A percentile compares a stretch with the other conserved stretches of the same genome.
Conservation (phyloP, 1,140 invertebrate species). For the Phymastichus coffea region DNA sequence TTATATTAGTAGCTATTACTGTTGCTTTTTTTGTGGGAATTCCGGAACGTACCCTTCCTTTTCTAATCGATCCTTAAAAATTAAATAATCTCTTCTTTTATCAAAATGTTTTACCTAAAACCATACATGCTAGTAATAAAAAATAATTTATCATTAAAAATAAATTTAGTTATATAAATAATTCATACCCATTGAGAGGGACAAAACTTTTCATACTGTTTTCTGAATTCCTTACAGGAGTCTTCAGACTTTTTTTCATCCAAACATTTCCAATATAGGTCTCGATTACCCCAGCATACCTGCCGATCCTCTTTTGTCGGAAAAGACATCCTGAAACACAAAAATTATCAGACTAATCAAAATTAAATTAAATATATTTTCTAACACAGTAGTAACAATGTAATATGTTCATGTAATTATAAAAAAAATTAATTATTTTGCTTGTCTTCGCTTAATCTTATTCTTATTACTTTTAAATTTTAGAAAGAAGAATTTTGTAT, state of each 20-base stretch:
- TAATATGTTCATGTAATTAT: no score
- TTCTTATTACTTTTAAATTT: no score
- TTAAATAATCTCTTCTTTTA: slow-evolving; percentile 80
- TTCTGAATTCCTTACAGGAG: slow-evolving; percentile 71
- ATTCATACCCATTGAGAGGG: slow-evolving; percentile 77
- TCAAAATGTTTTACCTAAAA: slow-evolving; percentile 88
- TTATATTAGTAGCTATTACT: slow-evolving; percentile 20
- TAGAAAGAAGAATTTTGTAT: no score
- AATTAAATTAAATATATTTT: no score
- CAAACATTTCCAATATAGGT: slow-evolving; percentile 88
- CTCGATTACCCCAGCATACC: slow-evolving; percentile 81
- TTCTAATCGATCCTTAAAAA: slow-evolving; percentile 87
- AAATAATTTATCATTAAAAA: background rate
- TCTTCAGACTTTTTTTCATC: slow-evolving; percentile 64
- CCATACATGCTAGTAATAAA: slow-evolving; percentile 28
- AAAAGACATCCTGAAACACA: slow-evolving; percentile 68
- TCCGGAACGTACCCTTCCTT: slow-evolving; percentile 78
- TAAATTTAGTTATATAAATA: slow-evolving; percentile 13
- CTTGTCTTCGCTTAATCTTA: no score
- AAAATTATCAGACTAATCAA: no score
- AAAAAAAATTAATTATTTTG: no score
- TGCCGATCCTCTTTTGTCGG: slow-evolving; percentile 77
- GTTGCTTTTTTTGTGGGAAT: slow-evolving; percentile 33
- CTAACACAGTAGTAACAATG: no score
- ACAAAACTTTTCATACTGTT: slow-evolving; percentile 80